Evolutionary conservation across 30 jellyfish, hydroid and myxozoan genomes (phyloP).

Genomic region (Hydra vulgaris): DNA sequence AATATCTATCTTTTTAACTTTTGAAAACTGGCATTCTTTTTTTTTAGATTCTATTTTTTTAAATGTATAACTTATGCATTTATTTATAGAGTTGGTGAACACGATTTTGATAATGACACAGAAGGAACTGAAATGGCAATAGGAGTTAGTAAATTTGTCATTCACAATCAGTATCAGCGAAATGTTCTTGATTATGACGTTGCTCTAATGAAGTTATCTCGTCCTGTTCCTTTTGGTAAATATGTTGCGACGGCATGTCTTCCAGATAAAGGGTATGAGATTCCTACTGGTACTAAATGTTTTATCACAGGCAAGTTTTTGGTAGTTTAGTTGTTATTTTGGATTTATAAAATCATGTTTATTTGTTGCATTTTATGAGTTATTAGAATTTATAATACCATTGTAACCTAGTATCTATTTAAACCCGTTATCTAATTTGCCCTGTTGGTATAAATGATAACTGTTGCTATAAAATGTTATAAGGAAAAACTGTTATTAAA

Average conservation of each 20-base stretch:
- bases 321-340: not conserved
- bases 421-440: no score
- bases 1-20: no score
- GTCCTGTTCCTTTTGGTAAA: slow-evolving; percentile 51
- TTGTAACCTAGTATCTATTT: no score
- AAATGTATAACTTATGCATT: no score
- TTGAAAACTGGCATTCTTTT: no score
- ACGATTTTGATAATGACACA: slow-evolving; percentile 12
- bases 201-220: slow-evolving; percentile 53
- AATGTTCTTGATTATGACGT: slow-evolving; percentile 49
- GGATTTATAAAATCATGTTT: no score
- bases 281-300: slow-evolving; percentile 78
- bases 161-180: slow-evolving; percentile 36
- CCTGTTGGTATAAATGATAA: no score
- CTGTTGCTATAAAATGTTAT: no score
- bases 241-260: slow-evolving; percentile 61
- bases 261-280: slow-evolving; percentile 47
- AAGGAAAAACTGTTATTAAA: no score
- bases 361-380: no score
- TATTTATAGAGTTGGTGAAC: slow-evolving; percentile 38
- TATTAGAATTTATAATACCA: no score
- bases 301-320: slow-evolving; percentile 56
- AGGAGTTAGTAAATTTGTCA: slow-evolving; percentile 44
- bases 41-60: no score
- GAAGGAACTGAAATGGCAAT: slow-evolving; percentile 35